These are phyloP conservation scores for Micrasema minimum DNA, from an alignment of 1,140 invertebrate species.

Conservation along the genomic window DNA sequence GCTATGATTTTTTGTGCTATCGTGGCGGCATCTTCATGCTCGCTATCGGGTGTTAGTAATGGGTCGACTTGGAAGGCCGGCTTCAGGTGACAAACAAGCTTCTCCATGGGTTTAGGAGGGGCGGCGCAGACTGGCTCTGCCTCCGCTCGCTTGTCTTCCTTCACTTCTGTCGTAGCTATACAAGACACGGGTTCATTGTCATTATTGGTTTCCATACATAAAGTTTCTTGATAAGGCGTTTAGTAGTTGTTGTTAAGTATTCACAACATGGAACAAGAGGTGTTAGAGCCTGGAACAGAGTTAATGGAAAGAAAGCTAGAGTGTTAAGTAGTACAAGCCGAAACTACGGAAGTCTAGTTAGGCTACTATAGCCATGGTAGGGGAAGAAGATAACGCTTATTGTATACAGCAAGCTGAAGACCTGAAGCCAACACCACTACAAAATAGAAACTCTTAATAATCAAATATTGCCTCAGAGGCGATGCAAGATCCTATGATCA, in stretches of 20 bases:
- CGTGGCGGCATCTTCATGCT: slow-evolving; percentile 63
- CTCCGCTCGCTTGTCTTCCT: slow-evolving; percentile 60
- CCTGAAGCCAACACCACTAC: slow-evolving; percentile 39
- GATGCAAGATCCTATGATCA: too few species aligned
- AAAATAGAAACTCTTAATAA: background rate
- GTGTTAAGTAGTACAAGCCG: slow-evolving; percentile 40
- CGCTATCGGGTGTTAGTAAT: slow-evolving; percentile 63
- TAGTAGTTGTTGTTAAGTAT: slow-evolving; percentile 65
- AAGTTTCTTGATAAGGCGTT: slow-evolving; percentile 54
- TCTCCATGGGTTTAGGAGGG: slow-evolving; percentile 51
- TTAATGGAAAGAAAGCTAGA: slow-evolving; percentile 62
- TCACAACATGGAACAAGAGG: slow-evolving; percentile 69
- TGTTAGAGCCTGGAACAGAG: slow-evolving; percentile 69
- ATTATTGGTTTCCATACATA: slow-evolving; percentile 52
- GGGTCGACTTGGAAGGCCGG: slow-evolving; percentile 43
- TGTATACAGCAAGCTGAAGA: slow-evolving; percentile 25
- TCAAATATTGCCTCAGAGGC: too few species aligned
- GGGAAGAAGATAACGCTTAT: slow-evolving; percentile 8
- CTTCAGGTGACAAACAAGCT: slow-evolving; percentile 51
- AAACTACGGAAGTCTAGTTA: slow-evolving; percentile 8
- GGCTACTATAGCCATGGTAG: background rate
- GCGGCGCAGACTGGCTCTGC: slow-evolving; percentile 55
- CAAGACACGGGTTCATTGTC: slow-evolving; percentile 64
- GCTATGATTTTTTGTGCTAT: slow-evolving; percentile 64
- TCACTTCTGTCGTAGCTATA: slow-evolving; percentile 63